These are phyloP conservation scores for Exocentrus adspersus DNA, from an alignment of 2,888 invertebrate species.

Conservation along the genomic window DNA sequence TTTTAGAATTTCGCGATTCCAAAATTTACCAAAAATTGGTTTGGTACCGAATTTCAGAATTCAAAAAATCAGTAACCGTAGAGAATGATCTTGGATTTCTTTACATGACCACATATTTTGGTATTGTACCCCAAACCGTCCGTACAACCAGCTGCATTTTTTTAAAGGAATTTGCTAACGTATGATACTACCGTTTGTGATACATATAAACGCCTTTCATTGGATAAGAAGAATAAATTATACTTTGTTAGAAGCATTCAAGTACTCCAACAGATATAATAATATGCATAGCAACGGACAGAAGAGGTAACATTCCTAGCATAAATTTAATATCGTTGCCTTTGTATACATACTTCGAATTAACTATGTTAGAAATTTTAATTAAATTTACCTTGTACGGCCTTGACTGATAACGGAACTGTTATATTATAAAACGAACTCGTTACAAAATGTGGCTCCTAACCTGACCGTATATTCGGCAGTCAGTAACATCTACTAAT, in stretches of 20 bases:
- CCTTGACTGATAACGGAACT: background rate
- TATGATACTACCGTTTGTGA: constrained; percentile 20
- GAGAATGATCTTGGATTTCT: too few relatives aligned
- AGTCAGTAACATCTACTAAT: too few relatives aligned
- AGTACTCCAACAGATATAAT: background rate
- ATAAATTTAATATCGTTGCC: background rate
- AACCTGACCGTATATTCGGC: too few relatives aligned
- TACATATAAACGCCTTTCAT: constrained; percentile 10
- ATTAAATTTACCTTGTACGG: background rate
- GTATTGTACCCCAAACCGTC: too few relatives aligned
- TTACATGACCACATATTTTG: too few relatives aligned
- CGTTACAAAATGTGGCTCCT: too few relatives aligned
- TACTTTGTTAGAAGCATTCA: constrained; percentile 7
- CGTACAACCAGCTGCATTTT: too few relatives aligned
- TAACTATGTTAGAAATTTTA: background rate
- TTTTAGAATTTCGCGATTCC: too few relatives aligned
- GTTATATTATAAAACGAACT: too few relatives aligned
- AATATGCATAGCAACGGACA: constrained; percentile 13
- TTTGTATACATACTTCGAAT: background rate
- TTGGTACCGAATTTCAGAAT: too few relatives aligned
- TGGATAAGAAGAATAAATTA: constrained; percentile 7
- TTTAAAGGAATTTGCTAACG: constrained; percentile 31
- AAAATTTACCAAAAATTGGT: too few relatives aligned
- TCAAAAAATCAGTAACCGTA: too few relatives aligned
- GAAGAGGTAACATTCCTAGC: background rate